Conservation (phyloP, 2,113 vertebrate genomes). For the Apus apus region DNA sequence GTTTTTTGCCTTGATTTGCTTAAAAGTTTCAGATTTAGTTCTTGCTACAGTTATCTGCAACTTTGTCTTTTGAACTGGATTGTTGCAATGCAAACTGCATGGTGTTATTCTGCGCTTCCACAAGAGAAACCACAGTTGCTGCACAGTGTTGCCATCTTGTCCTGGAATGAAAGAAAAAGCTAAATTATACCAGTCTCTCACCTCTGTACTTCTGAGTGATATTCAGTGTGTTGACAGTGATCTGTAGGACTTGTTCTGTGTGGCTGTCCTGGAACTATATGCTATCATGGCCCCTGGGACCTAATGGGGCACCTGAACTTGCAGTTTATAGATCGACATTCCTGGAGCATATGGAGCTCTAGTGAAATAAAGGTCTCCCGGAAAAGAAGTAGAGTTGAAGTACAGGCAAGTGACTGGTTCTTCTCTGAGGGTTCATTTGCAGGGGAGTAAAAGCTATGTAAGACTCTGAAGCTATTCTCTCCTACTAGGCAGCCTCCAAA, state of each 20-base stretch:
- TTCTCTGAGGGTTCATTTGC: neutral
- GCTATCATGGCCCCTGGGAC: neutral
- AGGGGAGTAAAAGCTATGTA: neutral
- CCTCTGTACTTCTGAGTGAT: neutral
- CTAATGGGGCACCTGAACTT: neutral
- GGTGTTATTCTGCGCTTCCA: neutral
- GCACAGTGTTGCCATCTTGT: neutral
- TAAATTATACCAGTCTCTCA: neutral
- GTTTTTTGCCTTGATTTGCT: neutral
- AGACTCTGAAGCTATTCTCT: neutral
- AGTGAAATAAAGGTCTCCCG: neutral
- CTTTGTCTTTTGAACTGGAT: neutral
- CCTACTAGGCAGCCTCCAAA: neutral
- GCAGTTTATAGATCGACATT: neutral
- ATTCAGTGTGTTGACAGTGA: neutral
- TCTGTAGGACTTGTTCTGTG: neutral
- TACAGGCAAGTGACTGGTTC: neutral
- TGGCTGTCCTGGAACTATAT: neutral
- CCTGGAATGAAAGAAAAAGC: neutral
- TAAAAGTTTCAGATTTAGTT: neutral
- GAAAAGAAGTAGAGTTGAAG: neutral
- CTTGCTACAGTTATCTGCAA: neutral
- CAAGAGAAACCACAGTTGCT: neutral
- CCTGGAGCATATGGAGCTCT: neutral
- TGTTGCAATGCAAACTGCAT: neutral